Conservation (phyloP, 2,113 vertebrate genomes). For the Edolisoma coerulescens region DNA sequence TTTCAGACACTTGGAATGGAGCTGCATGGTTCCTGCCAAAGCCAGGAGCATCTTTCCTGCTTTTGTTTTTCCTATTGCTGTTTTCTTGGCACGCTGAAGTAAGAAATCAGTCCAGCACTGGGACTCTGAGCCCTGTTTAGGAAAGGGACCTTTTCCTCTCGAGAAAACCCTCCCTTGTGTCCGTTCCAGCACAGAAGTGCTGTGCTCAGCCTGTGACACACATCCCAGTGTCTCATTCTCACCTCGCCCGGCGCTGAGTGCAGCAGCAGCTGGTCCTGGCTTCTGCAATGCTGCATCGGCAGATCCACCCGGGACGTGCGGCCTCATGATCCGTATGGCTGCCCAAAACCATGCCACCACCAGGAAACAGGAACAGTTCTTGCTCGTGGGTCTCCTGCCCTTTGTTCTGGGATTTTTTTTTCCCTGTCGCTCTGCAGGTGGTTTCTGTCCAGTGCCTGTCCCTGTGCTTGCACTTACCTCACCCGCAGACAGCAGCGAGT, state of each 20-base stretch:
- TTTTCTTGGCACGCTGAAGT: neutral
- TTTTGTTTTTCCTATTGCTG: neutral
- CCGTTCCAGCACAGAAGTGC: neutral
- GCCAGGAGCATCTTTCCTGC: neutral
- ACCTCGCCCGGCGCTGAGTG: rapidly evolving
- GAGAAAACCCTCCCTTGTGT: neutral
- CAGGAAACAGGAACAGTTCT: neutral
- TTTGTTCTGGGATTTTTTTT: neutral
- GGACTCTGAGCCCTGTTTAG: neutral
- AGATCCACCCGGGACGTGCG: rapidly evolving
- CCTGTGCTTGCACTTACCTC: neutral
- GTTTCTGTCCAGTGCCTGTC: neutral
- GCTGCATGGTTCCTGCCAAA: neutral
- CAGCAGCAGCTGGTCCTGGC: neutral
- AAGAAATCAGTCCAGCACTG: neutral
- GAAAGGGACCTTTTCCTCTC: neutral
- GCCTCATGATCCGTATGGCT: rapidly evolving
- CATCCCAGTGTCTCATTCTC: neutral
- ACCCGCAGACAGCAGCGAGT: neutral
- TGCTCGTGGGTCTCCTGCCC: neutral
- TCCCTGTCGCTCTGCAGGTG: neutral
- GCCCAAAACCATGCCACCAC: neutral
- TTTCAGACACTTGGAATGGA: neutral
- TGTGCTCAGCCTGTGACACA: neutral
- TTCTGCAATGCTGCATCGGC: neutral